These are phyloP conservation scores for Drosophila phalerata DNA, from an alignment of 2,888 invertebrate species.

Conservation along the genomic window DNA sequence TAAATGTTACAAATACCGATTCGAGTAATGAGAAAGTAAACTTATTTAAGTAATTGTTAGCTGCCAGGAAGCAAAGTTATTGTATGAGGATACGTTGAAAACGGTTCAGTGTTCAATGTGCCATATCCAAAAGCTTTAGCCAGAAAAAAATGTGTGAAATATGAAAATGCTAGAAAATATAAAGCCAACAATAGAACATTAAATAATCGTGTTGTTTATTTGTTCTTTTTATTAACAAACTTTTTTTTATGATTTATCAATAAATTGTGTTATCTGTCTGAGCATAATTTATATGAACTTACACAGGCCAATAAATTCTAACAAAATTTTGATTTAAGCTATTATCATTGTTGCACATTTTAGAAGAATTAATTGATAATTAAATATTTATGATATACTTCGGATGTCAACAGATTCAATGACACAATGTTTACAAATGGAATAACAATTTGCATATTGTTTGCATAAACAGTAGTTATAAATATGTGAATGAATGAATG, in stretches of 20 bases:
- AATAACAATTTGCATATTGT: conserved; percentile 47
- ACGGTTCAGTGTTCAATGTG: conserved; percentile 32
- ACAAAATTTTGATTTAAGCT: conserved; percentile 44
- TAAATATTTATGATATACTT: conserved; percentile 56
- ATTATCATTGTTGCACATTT: conserved; percentile 69
- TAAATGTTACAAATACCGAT: conserved; percentile 53
- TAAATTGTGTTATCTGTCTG: not conserved
- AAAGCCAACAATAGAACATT: conserved; percentile 17
- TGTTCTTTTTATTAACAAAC: not conserved
- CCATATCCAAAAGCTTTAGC: conserved; percentile 65
- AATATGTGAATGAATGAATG: conserved; percentile 48
- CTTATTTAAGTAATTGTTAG: conserved; percentile 44
- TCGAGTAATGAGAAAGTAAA: conserved; percentile 19
- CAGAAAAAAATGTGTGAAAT: conserved; percentile 40
- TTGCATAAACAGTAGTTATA: conserved; percentile 42
- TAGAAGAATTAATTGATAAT: conserved; percentile 55
- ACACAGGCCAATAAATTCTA: conserved; percentile 23
- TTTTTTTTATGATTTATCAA: conserved; percentile 2
- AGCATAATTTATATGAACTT: not conserved
- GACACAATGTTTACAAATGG: conserved; percentile 31
- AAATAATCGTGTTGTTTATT: conserved; percentile 22
- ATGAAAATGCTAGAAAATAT: conserved; percentile 9
- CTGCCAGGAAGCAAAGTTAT: conserved; percentile 36
- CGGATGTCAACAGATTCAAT: conserved; percentile 15
- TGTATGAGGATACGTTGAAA: conserved; percentile 23